These are phyloP conservation scores for Athalia cordata DNA, from an alignment of 2,888 invertebrate species.

Conservation along the genomic window DNA sequence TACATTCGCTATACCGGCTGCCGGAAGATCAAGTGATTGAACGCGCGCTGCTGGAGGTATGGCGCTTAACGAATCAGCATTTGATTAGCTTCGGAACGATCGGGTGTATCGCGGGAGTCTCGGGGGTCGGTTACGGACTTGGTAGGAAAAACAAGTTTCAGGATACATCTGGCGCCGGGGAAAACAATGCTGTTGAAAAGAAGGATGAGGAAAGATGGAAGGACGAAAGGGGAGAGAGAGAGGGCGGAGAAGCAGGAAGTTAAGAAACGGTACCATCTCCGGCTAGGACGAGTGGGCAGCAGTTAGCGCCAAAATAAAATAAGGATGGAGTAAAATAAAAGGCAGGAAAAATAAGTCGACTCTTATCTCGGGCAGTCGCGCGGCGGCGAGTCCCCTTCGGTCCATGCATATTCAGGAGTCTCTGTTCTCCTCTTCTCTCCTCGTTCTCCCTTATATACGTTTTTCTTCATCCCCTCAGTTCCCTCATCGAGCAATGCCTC, in stretches of 20 bases:
- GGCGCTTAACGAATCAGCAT: constrained; percentile 40
- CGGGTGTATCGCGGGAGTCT: constrained; percentile 24
- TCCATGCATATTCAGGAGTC: constrained; percentile 71
- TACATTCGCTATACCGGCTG: constrained; percentile 12
- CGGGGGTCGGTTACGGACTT: not conserved
- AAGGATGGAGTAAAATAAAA: constrained; percentile 68
- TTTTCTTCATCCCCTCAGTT: constrained; percentile 53
- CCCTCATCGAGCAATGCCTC: constrained; percentile 54
- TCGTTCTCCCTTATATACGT: not conserved
- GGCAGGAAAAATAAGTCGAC: constrained; percentile 71
- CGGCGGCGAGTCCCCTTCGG: constrained; percentile 68
- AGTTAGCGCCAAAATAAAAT: constrained; percentile 71
- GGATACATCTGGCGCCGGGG: constrained; percentile 41
- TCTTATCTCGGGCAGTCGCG: constrained; percentile 65
- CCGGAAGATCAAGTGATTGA: constrained; percentile 11
- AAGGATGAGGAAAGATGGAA: constrained; percentile 25
- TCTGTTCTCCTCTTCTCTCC: constrained; percentile 50
- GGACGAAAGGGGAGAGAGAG: constrained; percentile 8
- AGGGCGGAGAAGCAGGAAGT: constrained; percentile 19
- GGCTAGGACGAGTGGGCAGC: constrained; percentile 58
- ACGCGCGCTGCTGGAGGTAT: constrained; percentile 8
- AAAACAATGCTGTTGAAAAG: constrained; percentile 37
- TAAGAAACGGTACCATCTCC: constrained; percentile 51
- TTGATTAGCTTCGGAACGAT: constrained; percentile 36
- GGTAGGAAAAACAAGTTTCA: constrained; percentile 32